phyloP scores from a whole-genome alignment of 2,113 vertebrate species.

The Lanius ludovicianus region DNA sequence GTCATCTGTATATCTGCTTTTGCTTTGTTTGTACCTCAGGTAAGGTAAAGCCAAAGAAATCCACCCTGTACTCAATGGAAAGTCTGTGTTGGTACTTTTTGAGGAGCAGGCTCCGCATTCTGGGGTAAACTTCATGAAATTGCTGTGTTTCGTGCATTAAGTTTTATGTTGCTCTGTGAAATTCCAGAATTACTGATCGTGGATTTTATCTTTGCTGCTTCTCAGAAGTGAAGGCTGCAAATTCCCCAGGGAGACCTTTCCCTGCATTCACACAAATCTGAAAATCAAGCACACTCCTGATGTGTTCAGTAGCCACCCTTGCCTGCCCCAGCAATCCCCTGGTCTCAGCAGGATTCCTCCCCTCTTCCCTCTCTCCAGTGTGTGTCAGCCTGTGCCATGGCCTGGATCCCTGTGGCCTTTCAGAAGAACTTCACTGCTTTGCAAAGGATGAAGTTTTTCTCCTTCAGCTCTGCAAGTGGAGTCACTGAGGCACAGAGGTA shows the following conservation, averaged over 20 bases:
- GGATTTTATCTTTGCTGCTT: neutral
- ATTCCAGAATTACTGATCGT: neutral
- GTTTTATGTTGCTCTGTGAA: neutral
- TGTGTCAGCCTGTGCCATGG: neutral
- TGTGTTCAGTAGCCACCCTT: neutral
- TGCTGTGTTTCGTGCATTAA: neutral
- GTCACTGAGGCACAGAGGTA: neutral
- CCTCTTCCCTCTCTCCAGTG: neutral
- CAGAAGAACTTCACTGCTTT: neutral
- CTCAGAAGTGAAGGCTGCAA: neutral
- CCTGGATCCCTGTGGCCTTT: neutral
- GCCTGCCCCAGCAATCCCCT: neutral
- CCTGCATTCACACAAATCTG: neutral
- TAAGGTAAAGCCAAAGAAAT: neutral
- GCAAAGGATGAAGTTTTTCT: neutral
- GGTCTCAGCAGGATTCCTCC: neutral
- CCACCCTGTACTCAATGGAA: neutral
- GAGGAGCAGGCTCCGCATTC: neutral
- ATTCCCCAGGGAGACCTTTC: neutral
- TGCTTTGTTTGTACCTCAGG: neutral
- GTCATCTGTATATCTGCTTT: neutral
- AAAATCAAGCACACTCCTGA: neutral
- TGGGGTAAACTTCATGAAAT: neutral
- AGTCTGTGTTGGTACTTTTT: neutral
- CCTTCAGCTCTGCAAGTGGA: neutral